Conservation (phyloP, 2,797 vertebrate genomes). For the Schizopygopsis pylzovi region DNA sequence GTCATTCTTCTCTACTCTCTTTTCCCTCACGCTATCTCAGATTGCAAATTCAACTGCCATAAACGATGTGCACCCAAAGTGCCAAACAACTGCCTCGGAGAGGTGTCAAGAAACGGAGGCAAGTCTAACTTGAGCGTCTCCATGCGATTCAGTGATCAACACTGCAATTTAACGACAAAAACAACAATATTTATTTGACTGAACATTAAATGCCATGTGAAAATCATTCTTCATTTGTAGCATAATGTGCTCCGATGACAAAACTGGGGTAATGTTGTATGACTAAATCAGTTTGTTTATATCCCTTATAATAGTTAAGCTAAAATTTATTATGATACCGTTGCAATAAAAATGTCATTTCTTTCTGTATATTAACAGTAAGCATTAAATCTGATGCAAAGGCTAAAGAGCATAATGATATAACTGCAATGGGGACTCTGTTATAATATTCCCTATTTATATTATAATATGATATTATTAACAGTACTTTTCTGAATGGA, state of each 20-base stretch:
- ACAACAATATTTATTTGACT: slow-evolving; percentile 57
- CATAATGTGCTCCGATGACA: slow-evolving; percentile 2
- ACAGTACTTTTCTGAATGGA: slow-evolving; percentile 15
- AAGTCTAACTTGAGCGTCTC: slow-evolving; percentile 64
- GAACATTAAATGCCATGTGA: slow-evolving; percentile 8
- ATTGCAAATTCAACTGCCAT: slow-evolving; percentile 98
- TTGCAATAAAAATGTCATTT: background rate
- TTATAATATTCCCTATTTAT: background rate
- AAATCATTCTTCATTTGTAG: background rate
- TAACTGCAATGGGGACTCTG: background rate
- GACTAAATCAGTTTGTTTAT: slow-evolving; percentile 15
- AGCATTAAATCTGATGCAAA: background rate
- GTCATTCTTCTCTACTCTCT: slow-evolving; percentile 49
- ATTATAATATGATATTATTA: slow-evolving; percentile 12
- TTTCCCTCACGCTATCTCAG: slow-evolving; percentile 70
- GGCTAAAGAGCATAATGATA: background rate
- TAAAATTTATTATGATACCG: background rate
- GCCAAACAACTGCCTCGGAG: slow-evolving; percentile 96
- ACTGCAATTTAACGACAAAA: slow-evolving; percentile 50
- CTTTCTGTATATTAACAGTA: background rate
- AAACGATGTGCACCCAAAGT: slow-evolving; percentile 96
- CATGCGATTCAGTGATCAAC: slow-evolving; percentile 47
- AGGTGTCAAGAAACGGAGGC: slow-evolving; percentile 94
- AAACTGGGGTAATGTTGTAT: background rate
- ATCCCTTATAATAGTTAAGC: slow-evolving; percentile 1